phyloP scores from a whole-genome alignment of 37 sponge, comb jelly and placozoan genomes.

The Aplysina aerophoba region DNA sequence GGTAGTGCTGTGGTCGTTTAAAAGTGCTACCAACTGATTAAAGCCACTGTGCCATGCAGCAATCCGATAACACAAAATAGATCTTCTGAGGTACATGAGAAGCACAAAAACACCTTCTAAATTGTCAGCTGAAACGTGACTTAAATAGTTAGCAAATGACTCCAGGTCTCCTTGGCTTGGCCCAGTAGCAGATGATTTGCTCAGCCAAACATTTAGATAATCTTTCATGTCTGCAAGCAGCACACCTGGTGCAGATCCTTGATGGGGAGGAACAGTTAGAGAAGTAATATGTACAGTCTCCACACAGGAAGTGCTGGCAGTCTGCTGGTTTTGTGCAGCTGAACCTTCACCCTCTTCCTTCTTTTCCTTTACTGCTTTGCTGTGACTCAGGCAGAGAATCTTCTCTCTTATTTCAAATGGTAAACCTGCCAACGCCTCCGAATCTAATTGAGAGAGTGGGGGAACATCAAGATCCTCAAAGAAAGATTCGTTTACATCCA shows the following conservation, averaged over 20 bases:
- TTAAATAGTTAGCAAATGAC: constrained; percentile 27
- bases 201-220: constrained; percentile 16
- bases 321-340: neutral
- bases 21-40: constrained; percentile 17
- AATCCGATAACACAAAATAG: neutral
- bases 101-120: constrained; percentile 29
- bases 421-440: neutral
- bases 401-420: neutral
- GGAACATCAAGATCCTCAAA: neutral
- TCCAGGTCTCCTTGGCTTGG: constrained; percentile 31
- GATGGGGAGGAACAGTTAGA: too few relatives aligned
- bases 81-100: constrained; percentile 7
- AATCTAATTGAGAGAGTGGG: neutral
- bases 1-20: neutral
- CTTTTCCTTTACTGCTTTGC: neutral
- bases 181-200: constrained; percentile 10
- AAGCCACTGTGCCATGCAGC: constrained; percentile 44
- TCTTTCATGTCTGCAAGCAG: neutral
- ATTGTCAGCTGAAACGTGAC: neutral
- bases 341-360: neutral
- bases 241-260: neutral
- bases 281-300: neutral
- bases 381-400: neutral
- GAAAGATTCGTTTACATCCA: neutral
- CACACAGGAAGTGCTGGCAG: neutral